Evolutionary conservation across 2,113 vertebrate species (phyloP).

Genomic region (Laterallus jamaicensis): DNA sequence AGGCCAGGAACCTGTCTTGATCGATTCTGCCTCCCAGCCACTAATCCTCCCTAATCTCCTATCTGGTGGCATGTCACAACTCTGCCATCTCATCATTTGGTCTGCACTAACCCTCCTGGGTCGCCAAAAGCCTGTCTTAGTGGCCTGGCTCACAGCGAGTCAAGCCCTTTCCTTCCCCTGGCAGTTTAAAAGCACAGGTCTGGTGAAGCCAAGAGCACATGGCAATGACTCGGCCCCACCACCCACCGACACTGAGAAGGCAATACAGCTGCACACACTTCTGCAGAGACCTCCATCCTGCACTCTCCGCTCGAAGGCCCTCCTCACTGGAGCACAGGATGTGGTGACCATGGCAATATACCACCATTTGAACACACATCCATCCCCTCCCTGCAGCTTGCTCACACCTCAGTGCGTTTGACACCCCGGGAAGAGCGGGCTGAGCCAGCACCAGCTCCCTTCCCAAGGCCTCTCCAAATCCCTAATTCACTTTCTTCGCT

Average conservation of each 20-base stretch:
- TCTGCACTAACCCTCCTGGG: background rate
- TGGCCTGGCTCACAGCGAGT: background rate
- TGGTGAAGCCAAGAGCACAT: accelerated
- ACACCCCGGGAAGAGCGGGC: background rate
- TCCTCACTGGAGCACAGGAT: accelerated
- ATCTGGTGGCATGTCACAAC: constrained; percentile 31
- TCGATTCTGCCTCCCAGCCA: constrained; percentile 10
- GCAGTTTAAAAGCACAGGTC: background rate
- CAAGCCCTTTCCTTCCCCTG: background rate
- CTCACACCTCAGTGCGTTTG: background rate
- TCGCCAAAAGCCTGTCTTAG: background rate
- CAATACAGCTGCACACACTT: accelerated
- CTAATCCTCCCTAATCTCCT: constrained; percentile 40
- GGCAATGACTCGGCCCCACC: background rate
- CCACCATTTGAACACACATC: background rate
- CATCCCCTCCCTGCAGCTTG: background rate
- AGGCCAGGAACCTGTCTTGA: background rate
- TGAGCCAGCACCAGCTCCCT: background rate
- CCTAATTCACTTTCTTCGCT: background rate
- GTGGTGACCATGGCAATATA: background rate
- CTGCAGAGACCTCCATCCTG: background rate
- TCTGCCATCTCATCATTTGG: background rate
- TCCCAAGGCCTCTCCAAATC: background rate
- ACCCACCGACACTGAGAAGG: background rate
- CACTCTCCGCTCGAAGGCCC: accelerated